Base-by-base conservation (phyloP, 30 jellyfish, hydroid and myxozoan genomes). In the Hydractinia symbiolongicarpus region DNA sequence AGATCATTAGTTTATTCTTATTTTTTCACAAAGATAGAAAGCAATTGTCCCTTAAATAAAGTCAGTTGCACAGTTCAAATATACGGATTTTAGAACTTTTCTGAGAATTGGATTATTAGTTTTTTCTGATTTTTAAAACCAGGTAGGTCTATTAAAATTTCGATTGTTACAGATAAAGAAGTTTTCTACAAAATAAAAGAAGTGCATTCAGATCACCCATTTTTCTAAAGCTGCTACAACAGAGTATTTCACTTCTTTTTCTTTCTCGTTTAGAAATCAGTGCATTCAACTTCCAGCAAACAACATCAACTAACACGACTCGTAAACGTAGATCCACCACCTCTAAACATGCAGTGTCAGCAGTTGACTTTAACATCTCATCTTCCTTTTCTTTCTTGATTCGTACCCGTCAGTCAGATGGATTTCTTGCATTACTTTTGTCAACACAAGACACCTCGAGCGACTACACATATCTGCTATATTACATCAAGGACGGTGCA, bases 261-360 rank as follows among this genome's bases (percentile, higher is more conserved):
- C 55, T 8, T 62, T 73, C 19, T 55, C 44, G 52, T 50, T 11
- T 83, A 84, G 93, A 21, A 51, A 61, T 67, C 15, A 72, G 30
- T 30, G 72, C 87, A 44, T 84, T 84, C 58, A 61, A 71, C 19
- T 84, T 84, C 67, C 86, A 79, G 5, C 44, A 30, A 30, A 30
- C 44, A 30, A 30, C 44, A 30, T 49, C 85, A 55, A 17, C 79
- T 52, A 84, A 77, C 79, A 8, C 67, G 53, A 73, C 71, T 67
- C 68, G 93, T 7, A 55, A 79, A 20, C 84, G 93, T 13, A 61
- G 90, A 57, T 70, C 90, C 9, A 17, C 70, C 20, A 17, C 77
- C 19, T 30, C 62, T 5, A 20, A 81, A 49, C 67, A 66, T 57
- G 82, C 78, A 56, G 30, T 84, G 79, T 73, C 81, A 4, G 55